Evolutionary conservation across 2,113 vertebrate species (phyloP), one percentile per base, ranked within the genome.

Genomic region (Taurulus bubalis): DNA sequence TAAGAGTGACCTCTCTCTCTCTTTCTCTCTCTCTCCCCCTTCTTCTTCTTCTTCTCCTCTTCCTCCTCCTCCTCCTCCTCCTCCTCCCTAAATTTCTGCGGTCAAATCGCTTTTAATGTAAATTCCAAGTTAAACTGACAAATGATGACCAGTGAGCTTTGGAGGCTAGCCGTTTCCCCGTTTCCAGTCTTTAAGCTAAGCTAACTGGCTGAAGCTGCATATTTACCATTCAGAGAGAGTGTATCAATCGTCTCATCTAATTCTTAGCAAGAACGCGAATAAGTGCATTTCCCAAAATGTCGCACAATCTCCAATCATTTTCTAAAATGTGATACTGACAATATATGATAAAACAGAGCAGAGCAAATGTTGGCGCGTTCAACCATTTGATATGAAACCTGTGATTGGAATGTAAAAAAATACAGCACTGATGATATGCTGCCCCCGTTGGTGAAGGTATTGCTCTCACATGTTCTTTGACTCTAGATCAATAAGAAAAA

Each of bases 391-490:
- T 55, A 62, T 53, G 15, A 68, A 70, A 58, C 28, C 8, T 32
- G n/a, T 40, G 38, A n/a, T 20, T 58, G 49, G 30, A 82, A 30
- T 70, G 58, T 62, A 55, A 55, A 64, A 60, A 63, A 71, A n/a
- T 11, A 11, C n/a, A 55, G 8, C 49, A 51, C 0, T 14, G 16
- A 11, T 24, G 59, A 71, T 47, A n/a, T 4, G 51, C 32, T 67
- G 22, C 45, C 12, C 32, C 56, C 8, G 10, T 6, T 9, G 14
- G 49, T 18, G 45, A 60, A 53, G 20, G 34, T 22, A 58, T 59
- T 49, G 30, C n/a, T 66, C 6, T 56, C 3, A n/a, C 20, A 12
- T 62, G 75, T 68, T 62, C 47, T 55, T 70, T 34, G 1, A 20
- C 0, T 16, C 22, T n/a, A 2, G 1, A 45, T 62, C 20, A 32